These are phyloP conservation scores for Tinea pellionella DNA, from an alignment of 2,888 invertebrate species.

Conservation along the genomic window DNA sequence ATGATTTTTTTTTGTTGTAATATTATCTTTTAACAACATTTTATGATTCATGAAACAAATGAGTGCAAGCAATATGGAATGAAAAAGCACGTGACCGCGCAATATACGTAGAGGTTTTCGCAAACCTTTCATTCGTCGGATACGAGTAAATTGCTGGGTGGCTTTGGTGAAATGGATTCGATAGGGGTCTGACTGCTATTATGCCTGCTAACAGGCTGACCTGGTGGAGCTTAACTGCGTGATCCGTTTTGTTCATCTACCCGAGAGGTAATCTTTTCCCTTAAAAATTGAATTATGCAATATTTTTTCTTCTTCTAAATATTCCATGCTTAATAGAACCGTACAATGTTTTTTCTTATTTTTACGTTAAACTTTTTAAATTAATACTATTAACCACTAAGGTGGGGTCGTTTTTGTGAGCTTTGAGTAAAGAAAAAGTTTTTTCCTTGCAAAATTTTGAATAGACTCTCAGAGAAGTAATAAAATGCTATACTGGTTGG, in stretches of 20 bases:
- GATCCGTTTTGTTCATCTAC: not conserved
- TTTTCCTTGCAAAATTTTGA: not conserved
- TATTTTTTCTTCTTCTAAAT: not conserved
- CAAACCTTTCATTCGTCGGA: not conserved
- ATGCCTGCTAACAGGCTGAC: not conserved
- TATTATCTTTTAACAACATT: constrained; percentile 7
- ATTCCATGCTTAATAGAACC: not conserved
- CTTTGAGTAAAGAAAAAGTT: not conserved
- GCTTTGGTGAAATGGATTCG: constrained; percentile 3
- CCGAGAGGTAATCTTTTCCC: not conserved
- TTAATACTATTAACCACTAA: not conserved
- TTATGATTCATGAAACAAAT: not conserved
- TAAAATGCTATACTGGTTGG: too few relatives aligned
- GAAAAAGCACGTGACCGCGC: not conserved
- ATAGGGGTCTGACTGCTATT: not conserved
- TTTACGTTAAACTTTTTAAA: not conserved
- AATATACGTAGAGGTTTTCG: not conserved
- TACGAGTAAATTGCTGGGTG: not conserved
- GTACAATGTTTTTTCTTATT: not conserved
- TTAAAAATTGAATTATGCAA: not conserved
- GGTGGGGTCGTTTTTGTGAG: not conserved
- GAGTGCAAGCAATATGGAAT: not conserved
- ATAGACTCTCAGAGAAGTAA: not conserved
- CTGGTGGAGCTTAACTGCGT: not conserved
- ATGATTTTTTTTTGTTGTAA: not conserved